Conservation (phyloP, 2,113 vertebrate genomes). For the Mastomys coucha region DNA sequence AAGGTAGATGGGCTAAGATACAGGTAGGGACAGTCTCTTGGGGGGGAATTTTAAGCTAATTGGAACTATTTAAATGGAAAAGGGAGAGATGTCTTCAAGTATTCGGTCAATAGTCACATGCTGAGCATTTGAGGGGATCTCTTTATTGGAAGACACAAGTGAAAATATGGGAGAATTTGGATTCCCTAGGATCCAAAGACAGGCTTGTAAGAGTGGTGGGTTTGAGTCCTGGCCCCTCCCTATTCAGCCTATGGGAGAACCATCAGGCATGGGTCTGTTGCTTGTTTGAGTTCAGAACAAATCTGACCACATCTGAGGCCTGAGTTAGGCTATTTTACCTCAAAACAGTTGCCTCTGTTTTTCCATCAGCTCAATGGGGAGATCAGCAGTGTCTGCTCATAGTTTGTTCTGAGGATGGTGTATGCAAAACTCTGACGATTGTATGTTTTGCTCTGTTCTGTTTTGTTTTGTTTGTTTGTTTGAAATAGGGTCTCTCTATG, state of each 20-base stretch:
- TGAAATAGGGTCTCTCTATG: not conserved
- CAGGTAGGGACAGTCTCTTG: not conserved
- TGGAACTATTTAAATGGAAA: constrained; percentile 46
- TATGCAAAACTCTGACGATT: not conserved
- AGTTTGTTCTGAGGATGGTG: not conserved
- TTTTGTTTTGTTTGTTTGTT: not conserved
- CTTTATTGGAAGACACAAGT: not conserved
- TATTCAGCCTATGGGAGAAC: not conserved
- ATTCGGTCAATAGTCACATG: not conserved
- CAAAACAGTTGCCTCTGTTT: not conserved
- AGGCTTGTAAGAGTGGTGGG: not conserved
- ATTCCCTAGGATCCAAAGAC: not conserved
- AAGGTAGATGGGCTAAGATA: not conserved
- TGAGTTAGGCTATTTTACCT: not conserved
- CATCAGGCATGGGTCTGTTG: not conserved
- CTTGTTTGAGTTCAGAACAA: not conserved
- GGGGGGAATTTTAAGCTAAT: constrained; percentile 23
- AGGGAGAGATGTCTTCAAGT: not conserved
- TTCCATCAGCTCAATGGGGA: not conserved
- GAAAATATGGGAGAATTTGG: not conserved
- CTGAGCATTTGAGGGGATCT: constrained; percentile 1
- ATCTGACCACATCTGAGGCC: not conserved
- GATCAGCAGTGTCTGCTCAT: not conserved
- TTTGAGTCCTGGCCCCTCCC: not conserved
- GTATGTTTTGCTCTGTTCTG: not conserved